Evolutionary conservation across 2,113 vertebrate species (phyloP).

Genomic region (Myanophis thanlyinensis): DNA sequence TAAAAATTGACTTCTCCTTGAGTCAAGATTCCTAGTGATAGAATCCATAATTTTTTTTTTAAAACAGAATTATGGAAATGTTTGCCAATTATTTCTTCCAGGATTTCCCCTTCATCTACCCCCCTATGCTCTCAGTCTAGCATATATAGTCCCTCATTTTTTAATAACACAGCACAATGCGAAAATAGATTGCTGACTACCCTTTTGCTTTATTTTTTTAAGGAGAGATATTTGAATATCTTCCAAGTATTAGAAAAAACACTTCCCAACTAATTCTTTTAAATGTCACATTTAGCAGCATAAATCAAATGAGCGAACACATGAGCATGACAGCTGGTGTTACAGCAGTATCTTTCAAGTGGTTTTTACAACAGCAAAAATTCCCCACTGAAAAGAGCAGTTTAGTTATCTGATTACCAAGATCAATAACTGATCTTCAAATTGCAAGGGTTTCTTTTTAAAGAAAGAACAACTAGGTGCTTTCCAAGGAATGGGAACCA

Average conservation of each 20-base stretch:
- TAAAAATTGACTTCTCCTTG: not conserved
- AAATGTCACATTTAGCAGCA: constrained; percentile 62
- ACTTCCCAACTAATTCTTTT: constrained; percentile 51
- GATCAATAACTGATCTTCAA: constrained; percentile 35
- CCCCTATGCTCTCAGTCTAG: not conserved
- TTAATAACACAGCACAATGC: not conserved
- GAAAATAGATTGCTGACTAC: not conserved
- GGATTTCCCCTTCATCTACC: not conserved
- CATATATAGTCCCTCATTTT: not conserved
- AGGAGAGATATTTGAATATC: constrained; percentile 44
- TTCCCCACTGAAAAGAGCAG: constrained; percentile 50
- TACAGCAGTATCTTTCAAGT: constrained; percentile 67
- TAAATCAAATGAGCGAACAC: constrained; percentile 67
- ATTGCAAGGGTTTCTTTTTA: not conserved
- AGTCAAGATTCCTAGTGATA: not conserved
- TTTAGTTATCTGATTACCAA: constrained; percentile 48
- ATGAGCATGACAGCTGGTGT: constrained; percentile 68
- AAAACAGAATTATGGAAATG: not conserved
- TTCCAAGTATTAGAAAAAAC: constrained; percentile 42
- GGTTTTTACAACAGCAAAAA: constrained; percentile 56
- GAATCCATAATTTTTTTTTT: not conserved
- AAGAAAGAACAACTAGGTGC: not conserved
- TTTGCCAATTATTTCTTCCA: not conserved
- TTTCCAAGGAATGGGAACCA: not conserved
- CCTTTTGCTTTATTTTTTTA: not conserved